These are phyloP conservation scores for Diplolepis rosae DNA, from an alignment of 2,888 invertebrate species.

Conservation along the genomic window DNA sequence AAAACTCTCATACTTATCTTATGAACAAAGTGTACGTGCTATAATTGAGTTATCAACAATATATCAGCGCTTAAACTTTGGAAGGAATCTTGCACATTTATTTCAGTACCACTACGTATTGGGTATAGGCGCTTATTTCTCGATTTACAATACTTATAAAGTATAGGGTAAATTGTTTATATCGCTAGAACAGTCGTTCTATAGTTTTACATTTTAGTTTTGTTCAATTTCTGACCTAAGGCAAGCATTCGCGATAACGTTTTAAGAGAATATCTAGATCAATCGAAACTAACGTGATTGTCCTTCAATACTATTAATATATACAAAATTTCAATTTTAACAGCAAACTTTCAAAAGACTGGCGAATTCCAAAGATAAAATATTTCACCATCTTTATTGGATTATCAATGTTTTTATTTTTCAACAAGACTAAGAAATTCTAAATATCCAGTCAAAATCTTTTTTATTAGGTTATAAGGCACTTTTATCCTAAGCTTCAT, in stretches of 20 bases:
- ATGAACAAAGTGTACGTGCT: conserved; percentile 13
- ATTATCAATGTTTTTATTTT: conserved; percentile 24
- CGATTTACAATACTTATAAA: conserved; percentile 21
- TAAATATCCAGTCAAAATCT: conserved; percentile 5
- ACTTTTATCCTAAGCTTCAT: conserved; percentile 24
- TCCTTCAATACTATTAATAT: neutral
- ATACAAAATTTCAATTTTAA: conserved; percentile 19
- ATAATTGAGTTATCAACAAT: conserved; percentile 20
- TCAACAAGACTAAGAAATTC: neutral
- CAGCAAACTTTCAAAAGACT: neutral
- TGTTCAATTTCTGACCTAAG: conserved; percentile 34
- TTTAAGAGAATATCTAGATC: conserved; percentile 35
- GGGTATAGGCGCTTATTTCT: conserved; percentile 23
- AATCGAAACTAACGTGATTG: neutral
- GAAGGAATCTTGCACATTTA: conserved; percentile 28
- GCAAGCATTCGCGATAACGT: conserved; percentile 38
- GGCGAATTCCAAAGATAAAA: conserved; percentile 27
- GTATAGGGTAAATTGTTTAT: conserved; percentile 21
- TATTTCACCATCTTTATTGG: conserved; percentile 10
- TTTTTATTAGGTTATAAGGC: conserved; percentile 26
- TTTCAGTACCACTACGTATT: conserved; percentile 21
- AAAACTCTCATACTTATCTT: conserved; percentile 15
- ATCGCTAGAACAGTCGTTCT: conserved; percentile 26
- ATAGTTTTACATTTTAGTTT: conserved; percentile 28
- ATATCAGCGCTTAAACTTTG: conserved; percentile 21